Base-by-base conservation (phyloP, 2,888 invertebrate species). In the Oligia strigilis region DNA sequence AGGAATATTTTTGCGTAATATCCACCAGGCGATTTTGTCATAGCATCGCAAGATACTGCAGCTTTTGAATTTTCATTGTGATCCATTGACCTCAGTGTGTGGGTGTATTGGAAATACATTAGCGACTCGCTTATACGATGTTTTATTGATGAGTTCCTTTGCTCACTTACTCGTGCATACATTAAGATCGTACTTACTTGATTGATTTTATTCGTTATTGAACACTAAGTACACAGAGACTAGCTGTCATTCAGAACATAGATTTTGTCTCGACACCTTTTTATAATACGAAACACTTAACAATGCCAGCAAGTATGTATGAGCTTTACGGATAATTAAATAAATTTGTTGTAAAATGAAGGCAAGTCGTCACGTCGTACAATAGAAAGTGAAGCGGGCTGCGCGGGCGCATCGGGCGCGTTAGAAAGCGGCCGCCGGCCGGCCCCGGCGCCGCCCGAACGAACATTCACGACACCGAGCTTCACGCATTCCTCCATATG, bases 361-460 rank as follows among this genome's bases (percentile, higher is more conserved):
- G 87, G 77, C 86, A 87, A 88, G 89, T 89, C 88, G 90, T 91
- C 93, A 92, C 94, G 29, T 94, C 77, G 86, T 91, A 95, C 94
- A 95, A 94, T 97, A 96, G 96, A 97, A 97, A 97, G 96, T 96
- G 96, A 96, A 96, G 96, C 94, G 93, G 93, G 91, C 91, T 92
- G 93, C 93, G 95, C 94, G 88, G 94, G 94, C 94, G 94, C 95
- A 95, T 94, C 95, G 93, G 94, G 92, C 90, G 91, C 94, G 95
- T 92, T 96, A 96, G 97, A 96, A 96, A 96, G 97, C 96, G 94
- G 94, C 92, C 93, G 88, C 92, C 93, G 88, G 91, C 90, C 91
- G 91, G 92, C 92, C 89, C 84, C 88, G 69, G 90, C 93, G 91
- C 88, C 91, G 92, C 88, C 92, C 92, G 92, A 92, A 92, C 93